Conservation (phyloP, 2,888 invertebrate species). For the Liposcelis brunnea region DNA sequence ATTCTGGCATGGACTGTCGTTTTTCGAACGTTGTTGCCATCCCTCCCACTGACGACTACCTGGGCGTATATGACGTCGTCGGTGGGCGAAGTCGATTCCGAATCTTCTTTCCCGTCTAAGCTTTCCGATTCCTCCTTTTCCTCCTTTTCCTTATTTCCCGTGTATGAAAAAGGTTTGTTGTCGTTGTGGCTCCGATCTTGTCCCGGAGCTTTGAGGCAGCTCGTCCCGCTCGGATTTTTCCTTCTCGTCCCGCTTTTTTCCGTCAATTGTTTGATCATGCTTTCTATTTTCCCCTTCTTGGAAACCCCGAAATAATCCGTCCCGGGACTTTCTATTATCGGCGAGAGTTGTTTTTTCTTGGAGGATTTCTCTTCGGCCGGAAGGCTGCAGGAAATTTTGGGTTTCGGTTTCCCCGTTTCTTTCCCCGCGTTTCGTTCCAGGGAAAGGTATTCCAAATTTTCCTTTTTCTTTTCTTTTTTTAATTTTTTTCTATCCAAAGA, state of each 20-base stretch:
- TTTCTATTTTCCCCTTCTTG: constrained; percentile 42
- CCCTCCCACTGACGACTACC: constrained; percentile 31
- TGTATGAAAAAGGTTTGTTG: constrained; percentile 70
- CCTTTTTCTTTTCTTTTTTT: neutral
- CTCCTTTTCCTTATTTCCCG: constrained; percentile 28
- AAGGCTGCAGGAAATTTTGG: too few species aligned
- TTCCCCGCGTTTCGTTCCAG: neutral
- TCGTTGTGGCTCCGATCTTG: constrained; percentile 45
- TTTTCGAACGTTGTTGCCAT: constrained; percentile 13
- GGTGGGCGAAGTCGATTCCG: constrained; percentile 11
- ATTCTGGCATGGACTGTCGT: constrained; percentile 7
- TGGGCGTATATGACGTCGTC: constrained; percentile 55
- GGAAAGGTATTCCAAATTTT: constrained; percentile 5
- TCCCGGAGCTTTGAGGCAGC: constrained; percentile 35
- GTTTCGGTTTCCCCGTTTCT: neutral
- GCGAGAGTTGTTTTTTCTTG: constrained; percentile 53
- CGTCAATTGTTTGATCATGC: constrained; percentile 56
- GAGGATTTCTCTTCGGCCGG: too few species aligned
- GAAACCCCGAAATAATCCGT: constrained; percentile 41
- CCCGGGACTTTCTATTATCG: constrained; percentile 59
- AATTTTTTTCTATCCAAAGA: constrained; percentile 5
- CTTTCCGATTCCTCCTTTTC: constrained; percentile 13
- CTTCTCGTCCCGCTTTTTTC: constrained; percentile 14
- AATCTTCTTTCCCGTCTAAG: constrained; percentile 12
- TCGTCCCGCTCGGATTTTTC: constrained; percentile 37